Conservation (phyloP, 2,888 invertebrate genomes). For the Argyresthia goedartella region DNA sequence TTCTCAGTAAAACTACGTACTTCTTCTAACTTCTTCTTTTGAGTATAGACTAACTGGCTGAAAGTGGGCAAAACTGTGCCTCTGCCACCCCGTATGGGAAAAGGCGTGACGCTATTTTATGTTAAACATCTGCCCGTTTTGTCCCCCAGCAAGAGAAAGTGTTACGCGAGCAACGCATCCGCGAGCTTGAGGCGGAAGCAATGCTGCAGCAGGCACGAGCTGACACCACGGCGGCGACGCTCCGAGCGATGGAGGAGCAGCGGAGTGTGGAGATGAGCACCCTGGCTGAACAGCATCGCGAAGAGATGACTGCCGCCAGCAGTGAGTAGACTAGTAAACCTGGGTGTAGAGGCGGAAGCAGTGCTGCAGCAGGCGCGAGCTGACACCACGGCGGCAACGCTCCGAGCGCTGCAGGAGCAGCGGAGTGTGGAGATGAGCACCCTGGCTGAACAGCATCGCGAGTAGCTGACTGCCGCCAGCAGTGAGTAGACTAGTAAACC, state of each 20-base stretch:
- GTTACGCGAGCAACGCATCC: conserved; percentile 63
- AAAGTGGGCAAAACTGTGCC: too few species aligned
- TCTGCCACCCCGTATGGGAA: too few species aligned
- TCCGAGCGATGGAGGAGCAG: conserved; percentile 44
- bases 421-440: background rate
- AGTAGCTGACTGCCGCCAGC: conserved; percentile 58
- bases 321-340: conserved; percentile 25
- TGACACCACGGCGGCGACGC: conserved; percentile 43
- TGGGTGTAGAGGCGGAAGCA: conserved; percentile 5
- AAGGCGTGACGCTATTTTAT: too few species aligned
- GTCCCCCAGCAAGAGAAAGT: conserved; percentile 40
- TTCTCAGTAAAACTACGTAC: too few species aligned
- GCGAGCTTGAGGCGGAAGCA: conserved; percentile 48
- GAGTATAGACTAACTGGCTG: too few species aligned
- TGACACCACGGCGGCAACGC: conserved; percentile 7
- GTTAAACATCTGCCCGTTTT: too few species aligned
- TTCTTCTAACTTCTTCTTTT: too few species aligned
- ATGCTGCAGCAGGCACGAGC: conserved; percentile 44
- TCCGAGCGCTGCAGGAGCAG: conserved; percentile 1
- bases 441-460: conserved; percentile 41
- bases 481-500: conserved; percentile 25
- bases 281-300: conserved; percentile 46
- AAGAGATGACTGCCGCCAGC: conserved; percentile 58
- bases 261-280: conserved; percentile 36
- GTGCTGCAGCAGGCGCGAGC: conserved; percentile 22